Percentiles rank a stretch among this genome's conserved stretches.
phyloP scores from a whole-genome alignment of 2,797 vertebrate genomes.

The Macropodus opercularis region DNA sequence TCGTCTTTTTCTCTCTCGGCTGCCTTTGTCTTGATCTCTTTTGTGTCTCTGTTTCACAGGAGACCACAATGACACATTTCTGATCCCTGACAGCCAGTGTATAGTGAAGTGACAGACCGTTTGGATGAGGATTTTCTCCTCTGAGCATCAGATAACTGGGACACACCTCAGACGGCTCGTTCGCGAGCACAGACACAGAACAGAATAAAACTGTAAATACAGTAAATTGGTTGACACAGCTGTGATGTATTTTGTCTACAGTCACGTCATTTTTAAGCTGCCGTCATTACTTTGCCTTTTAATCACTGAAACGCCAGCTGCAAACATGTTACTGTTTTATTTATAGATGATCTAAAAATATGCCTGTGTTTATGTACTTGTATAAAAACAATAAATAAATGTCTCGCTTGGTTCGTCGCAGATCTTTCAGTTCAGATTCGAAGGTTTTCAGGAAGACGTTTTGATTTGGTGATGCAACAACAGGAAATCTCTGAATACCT shows the following conservation, averaged over 20 bases:
- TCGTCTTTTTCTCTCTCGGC: not conserved
- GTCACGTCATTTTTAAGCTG: not conserved
- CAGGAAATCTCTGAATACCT: slow-evolving; percentile 21
- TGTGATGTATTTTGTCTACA: not conserved
- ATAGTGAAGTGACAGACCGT: slow-evolving; percentile 17
- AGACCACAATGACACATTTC: slow-evolving; percentile 52
- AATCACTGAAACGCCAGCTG: not conserved
- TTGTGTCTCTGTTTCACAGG: slow-evolving; percentile 56
- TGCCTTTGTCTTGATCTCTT: slow-evolving; percentile 10
- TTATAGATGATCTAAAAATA: slow-evolving; percentile 5
- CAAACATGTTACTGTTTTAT: not conserved
- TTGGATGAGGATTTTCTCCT: slow-evolving; percentile 16
- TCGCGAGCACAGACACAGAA: not conserved
- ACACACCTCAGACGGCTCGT: not conserved
- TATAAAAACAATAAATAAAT: slow-evolving; percentile 19
- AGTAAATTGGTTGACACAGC: not conserved
- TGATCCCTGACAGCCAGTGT: slow-evolving; percentile 47
- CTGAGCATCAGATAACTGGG: slow-evolving; percentile 10
- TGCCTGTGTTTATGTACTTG: not conserved
- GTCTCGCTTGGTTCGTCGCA: not conserved
- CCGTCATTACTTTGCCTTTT: not conserved
- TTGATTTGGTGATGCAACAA: slow-evolving; percentile 4
- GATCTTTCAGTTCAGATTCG: not conserved
- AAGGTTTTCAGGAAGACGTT: not conserved
- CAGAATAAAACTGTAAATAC: not conserved